Evolutionary conservation across 1,140 invertebrate genomes (phyloP), one percentile per base, ranked within the genome.

Genomic region (Leptinotarsa lineolata): DNA sequence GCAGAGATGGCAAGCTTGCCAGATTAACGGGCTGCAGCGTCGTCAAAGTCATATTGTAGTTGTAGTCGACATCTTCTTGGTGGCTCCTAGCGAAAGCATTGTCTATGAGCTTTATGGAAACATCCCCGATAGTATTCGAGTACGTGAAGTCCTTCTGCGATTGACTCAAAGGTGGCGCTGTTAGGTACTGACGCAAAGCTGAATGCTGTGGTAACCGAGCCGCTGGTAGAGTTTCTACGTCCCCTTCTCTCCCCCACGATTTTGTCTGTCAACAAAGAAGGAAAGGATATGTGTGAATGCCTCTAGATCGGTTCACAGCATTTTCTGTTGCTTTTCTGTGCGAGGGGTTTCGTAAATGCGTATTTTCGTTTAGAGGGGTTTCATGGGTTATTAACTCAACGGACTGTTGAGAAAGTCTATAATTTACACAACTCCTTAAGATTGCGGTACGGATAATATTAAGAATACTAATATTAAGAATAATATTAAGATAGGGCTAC

Each of bases 261-360:
- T 81, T 85, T 82, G 84, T 90, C 89, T 91, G 89, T 89, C 88
- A 90, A 91, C 89, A 90, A 78, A 81, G 87, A 89, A 89, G 87
- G 88, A 89, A 89, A 89, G 88, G 88, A 89, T 86, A 86, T 87
- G 85, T 87, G 84, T 86, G 85, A 78, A 80, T 82, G 72, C 74
- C 75, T 74, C 18, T 70, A 13, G 54, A 18, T 12, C 66, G 58
- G 72, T 64, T 63, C 39, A 70, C 77, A 72, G 68, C 66, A 63
- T 69, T 71, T 74, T 74, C 46, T 65, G 16, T 71, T 73, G 69
- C 24, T 71, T 68, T 68, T 20, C 12, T 54, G 46, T 71, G 46
- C 16, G 21, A 20, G 45, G n/a, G 16, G 16, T 69, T 24, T 46
- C 15, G 66, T 68, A 68, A 68, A 68, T 71, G 63, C 70, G 46